These are phyloP conservation scores for Pao palembangensis DNA, from an alignment of 2,113 vertebrate genomes.

Conservation along the genomic window DNA sequence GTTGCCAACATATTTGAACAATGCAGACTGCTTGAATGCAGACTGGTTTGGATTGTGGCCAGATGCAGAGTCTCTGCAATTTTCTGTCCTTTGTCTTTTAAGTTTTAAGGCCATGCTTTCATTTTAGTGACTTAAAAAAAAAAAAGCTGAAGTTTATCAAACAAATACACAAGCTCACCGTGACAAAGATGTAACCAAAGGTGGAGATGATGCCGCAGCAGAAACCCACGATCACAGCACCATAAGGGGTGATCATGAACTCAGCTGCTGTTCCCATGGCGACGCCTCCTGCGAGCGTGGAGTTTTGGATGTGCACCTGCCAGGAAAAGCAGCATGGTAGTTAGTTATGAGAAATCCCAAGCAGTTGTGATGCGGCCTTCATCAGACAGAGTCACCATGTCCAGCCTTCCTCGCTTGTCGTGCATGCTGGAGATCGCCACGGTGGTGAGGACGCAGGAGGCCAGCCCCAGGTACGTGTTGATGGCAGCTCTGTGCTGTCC, in stretches of 20 bases:
- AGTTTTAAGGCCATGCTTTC: neutral
- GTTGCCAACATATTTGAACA: too few species aligned
- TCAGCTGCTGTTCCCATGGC: constrained; percentile 89
- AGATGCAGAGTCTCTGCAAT: neutral
- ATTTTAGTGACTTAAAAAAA: neutral
- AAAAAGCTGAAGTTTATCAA: neutral
- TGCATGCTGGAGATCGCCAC: constrained; percentile 87
- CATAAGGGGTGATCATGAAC: constrained; percentile 91
- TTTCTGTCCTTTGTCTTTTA: neutral
- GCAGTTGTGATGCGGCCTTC: neutral
- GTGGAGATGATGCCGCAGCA: constrained; percentile 85
- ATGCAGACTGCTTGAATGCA: too few species aligned
- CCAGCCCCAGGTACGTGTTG: constrained; percentile 89
- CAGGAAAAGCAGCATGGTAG: neutral
- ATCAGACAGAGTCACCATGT: constrained; percentile 81
- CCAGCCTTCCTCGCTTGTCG: constrained; percentile 87
- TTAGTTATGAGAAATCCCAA: neutral
- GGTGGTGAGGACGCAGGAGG: constrained; percentile 82
- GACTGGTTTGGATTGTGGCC: too few species aligned
- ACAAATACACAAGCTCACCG: constrained; percentile 74
- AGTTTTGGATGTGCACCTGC: constrained; percentile 95
- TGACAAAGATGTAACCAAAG: constrained; percentile 82
- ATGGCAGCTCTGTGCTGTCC: constrained; percentile 88
- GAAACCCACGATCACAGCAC: constrained; percentile 88
- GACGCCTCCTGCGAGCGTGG: constrained; percentile 88